Evolutionary conservation across 2,888 invertebrate species (phyloP), one percentile per base, ranked within the genome.

Genomic region (Dinocampus coccinellae): DNA sequence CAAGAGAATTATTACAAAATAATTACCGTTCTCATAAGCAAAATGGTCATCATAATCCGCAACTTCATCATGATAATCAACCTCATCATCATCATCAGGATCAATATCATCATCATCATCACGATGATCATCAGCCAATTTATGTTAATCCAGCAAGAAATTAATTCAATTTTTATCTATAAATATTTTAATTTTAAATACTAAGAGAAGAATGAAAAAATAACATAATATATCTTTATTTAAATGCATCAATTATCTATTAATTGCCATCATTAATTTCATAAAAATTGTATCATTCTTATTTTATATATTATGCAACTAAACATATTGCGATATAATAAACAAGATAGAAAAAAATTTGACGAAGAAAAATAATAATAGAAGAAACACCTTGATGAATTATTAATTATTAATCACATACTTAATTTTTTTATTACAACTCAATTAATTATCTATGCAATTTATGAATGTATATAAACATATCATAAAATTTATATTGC

Each of bases 1-100:
- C 92, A 11, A 88, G 91, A 75, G 92, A 93, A 84, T 87, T 93
- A 68, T 86, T 93, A 20, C 85, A 85, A 62, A 87, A 90, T 4
- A 91, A 91, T 80, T 90, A 91, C 2, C 89, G 90, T 61, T 90
- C 91, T 81, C 83, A 80, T 69, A 84, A 84, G 69, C 83, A 82
- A 69, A 85, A 85, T 57, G 85, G 84, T 2, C 81, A 80, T 62
- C 79, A 80, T 66, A 76, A 78, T 70, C 70, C 76, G 22, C 81
- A 83, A 9, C 82, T 81, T 34, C 81, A 83, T 34, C 81, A 82
- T 68, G 70, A 78, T 16, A 77, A 80, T 24, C 20, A 66, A 34
- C n/a, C 34, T 9, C 55, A 66, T 9, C 47, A 62, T 47, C 62
- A 82, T 33, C 81, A 83, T 68, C 71, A 78, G 13, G 78, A 79